These are phyloP conservation scores for Chaetophractus vellerosus DNA, from an alignment of 2,797 vertebrate species.

Conservation along the genomic window DNA sequence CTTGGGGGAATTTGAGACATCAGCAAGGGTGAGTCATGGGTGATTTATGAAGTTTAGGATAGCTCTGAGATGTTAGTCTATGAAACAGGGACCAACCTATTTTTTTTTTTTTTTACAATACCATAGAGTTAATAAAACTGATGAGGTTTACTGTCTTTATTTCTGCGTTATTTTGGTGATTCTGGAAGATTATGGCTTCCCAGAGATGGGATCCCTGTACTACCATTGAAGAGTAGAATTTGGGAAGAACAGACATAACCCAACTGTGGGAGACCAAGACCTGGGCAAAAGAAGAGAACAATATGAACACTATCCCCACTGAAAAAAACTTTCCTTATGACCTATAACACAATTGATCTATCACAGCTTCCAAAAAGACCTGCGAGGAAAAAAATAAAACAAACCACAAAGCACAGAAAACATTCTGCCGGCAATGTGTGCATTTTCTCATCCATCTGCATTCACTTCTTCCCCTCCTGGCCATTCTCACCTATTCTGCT, in stretches of 20 bases:
- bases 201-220: neutral
- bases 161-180: slow-evolving; percentile 22
- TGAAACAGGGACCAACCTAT: neutral
- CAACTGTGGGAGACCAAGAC: neutral
- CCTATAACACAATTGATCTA: neutral
- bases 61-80: neutral
- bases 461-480: neutral
- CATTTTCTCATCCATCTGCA: neutral
- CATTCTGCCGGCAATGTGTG: neutral
- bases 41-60: neutral
- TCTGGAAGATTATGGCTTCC: neutral
- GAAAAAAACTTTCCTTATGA: neutral
- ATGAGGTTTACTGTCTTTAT: neutral
- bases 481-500: neutral
- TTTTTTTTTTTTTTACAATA: slow-evolving; percentile 10
- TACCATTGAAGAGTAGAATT: neutral
- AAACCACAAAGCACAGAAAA: neutral
- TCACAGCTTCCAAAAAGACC: neutral
- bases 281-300: neutral
- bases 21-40: neutral
- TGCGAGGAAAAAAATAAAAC: neutral
- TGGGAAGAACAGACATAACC: neutral
- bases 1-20: neutral
- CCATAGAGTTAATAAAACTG: neutral
- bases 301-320: neutral